These are phyloP conservation scores for Nautilus pompilius DNA, from an alignment of 1,140 invertebrate species.

Conservation along the genomic window DNA sequence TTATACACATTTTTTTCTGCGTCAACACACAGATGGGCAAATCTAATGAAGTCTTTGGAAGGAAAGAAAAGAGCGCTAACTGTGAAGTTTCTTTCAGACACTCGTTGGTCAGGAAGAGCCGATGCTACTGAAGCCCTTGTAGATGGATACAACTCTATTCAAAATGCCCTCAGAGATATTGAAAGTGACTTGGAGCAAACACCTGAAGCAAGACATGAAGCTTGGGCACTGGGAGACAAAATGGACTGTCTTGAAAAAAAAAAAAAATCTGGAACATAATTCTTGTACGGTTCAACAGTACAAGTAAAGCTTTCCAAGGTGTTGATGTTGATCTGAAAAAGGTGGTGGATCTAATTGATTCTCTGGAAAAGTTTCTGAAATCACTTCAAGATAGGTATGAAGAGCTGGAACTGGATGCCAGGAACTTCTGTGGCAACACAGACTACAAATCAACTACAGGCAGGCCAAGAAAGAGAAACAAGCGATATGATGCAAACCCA, in stretches of 20 bases:
- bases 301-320: conserved; percentile 3
- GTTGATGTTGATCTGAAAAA: conserved; percentile 2
- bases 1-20: background rate
- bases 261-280: background rate
- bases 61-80: background rate
- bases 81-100: conserved; percentile 5
- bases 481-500: background rate
- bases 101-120: conserved; percentile 5
- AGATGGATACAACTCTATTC: conserved; percentile 1
- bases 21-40: background rate
- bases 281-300: conserved; percentile 1
- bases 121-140: conserved; percentile 8
- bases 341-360: background rate
- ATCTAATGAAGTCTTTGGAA: background rate
- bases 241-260: conserved; percentile 9
- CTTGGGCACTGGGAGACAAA: background rate
- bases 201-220: conserved; percentile 8
- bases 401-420: background rate
- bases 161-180: conserved; percentile 1
- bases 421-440: background rate
- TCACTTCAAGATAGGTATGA: background rate
- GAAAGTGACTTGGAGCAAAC: background rate
- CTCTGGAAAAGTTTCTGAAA: conserved; percentile 2
- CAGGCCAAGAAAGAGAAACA: background rate
- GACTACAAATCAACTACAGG: background rate